Conservation (phyloP, 2,797 vertebrate genomes). For the Liasis olivaceus region DNA sequence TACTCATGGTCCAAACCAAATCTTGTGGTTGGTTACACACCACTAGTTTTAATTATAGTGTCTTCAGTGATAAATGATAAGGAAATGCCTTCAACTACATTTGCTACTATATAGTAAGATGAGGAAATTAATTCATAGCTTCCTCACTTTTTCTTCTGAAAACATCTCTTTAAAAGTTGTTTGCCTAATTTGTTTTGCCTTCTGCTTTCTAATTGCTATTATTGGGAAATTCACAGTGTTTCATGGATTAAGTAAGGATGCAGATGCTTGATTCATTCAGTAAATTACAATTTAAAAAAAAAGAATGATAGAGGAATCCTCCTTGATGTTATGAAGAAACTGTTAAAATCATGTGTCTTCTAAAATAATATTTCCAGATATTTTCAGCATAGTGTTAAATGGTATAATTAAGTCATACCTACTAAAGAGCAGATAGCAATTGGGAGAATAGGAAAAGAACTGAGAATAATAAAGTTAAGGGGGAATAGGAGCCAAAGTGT, state of each 20-base stretch:
- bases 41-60: conserved; percentile 55
- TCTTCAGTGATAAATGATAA: conserved; percentile 56
- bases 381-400: conserved; percentile 7
- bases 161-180: conserved; percentile 44
- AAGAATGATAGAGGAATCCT: conserved; percentile 17
- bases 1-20: conserved; percentile 50
- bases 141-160: not conserved
- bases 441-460: not conserved
- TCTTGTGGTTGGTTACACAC: conserved; percentile 2
- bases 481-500: no score
- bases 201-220: conserved; percentile 58
- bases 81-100: conserved; percentile 66
- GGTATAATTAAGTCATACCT: not conserved
- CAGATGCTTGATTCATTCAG: conserved; percentile 22
- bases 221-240: conserved; percentile 45
- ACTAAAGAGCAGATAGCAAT: not conserved
- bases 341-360: conserved; percentile 20
- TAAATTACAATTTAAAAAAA: conserved; percentile 13
- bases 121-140: conserved; percentile 58
- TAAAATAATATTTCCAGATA: conserved; percentile 18
- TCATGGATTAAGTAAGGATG: conserved; percentile 38
- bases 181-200: conserved; percentile 26
- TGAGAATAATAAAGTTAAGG: not conserved
- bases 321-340: conserved; percentile 49
- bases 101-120: conserved; percentile 63